Conservation (phyloP, 1,140 invertebrate species). For the Radopholus similis region DNA sequence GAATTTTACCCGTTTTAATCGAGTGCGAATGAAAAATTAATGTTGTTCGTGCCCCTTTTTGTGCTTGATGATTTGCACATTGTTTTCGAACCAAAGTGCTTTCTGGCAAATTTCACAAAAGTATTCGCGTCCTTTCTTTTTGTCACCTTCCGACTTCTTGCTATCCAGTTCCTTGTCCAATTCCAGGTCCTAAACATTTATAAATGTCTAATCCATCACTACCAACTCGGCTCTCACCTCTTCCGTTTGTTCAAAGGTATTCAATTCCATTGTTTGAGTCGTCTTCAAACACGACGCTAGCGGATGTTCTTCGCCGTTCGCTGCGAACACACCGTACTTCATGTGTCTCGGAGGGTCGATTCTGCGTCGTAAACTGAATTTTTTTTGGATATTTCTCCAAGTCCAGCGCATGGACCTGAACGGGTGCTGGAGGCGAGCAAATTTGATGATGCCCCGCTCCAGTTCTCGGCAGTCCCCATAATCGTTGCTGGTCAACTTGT, state of each 20-base stretch:
- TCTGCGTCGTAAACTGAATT: slow-evolving; percentile 29
- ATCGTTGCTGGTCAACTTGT: slow-evolving; percentile 33
- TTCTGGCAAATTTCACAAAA: slow-evolving; percentile 31
- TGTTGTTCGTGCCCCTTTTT: slow-evolving; percentile 28
- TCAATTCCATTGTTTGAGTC: neutral
- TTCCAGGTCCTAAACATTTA: slow-evolving; percentile 13
- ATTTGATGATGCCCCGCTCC: slow-evolving; percentile 26
- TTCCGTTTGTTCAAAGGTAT: slow-evolving; percentile 5
- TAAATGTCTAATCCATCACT: neutral
- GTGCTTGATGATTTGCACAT: slow-evolving; percentile 35
- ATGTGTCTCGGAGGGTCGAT: slow-evolving; percentile 35
- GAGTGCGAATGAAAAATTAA: no score
- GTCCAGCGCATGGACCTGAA: slow-evolving; percentile 17
- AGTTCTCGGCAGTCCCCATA: slow-evolving; percentile 23
- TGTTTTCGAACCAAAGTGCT: slow-evolving; percentile 33
- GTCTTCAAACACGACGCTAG: neutral
- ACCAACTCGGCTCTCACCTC: neutral
- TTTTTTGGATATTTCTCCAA: neutral
- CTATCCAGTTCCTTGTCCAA: slow-evolving; percentile 26
- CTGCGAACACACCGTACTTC: slow-evolving; percentile 29
- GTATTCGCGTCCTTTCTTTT: slow-evolving; percentile 19
- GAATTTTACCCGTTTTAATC: no score
- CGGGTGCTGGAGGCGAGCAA: slow-evolving; percentile 17
- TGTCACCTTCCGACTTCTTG: slow-evolving; percentile 21
- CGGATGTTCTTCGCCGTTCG: slow-evolving; percentile 18